Base-by-base conservation (phyloP, 2,113 vertebrate genomes). In the Rhadina sibilatrix region DNA sequence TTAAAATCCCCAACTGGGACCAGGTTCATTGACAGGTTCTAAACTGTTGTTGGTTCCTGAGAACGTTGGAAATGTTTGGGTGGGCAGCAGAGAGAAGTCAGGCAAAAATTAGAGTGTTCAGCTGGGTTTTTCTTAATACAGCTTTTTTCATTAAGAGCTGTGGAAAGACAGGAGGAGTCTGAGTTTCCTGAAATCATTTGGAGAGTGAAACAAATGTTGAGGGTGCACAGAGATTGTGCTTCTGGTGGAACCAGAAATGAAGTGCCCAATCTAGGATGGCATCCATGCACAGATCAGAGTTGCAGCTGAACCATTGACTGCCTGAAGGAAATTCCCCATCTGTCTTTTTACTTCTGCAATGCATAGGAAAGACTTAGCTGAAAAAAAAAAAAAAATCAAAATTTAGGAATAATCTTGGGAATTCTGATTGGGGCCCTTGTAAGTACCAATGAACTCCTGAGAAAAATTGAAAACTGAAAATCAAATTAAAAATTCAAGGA, bases 281-380 rank as follows among this genome's bases (percentile, higher is more conserved):
- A 49, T 63, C 57, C 19, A 27, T 27, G 14, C 0, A 0, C 22
- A 47, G 19, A 27, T 77, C 27, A 31, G 54, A 80, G 28, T 12
- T 80, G 75, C 28, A 31, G 33, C 38, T 47, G 71, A 76, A 65
- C 28, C 10, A 14, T n/a, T 71, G 44, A 42, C 27, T 70, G 54
- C 47, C 35, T 24, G 50, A 93, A 90, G 38, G 12, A 69, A 70
- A 63, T 65, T 65, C 12, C 10, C n/a, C 10, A 6, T 42, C 37
- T 77, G 4, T 25, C 31, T 72, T 64, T 44, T 28, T 38, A 47
- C 50, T 91, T 88, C 66, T 78, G 60, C 81, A 61, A n/a, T 46
- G 38, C 27, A 49, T 33, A 91, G 14, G 44, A 83, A 44, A 86
- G 6, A 61, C 38, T 68, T 69, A 63, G 13, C 50, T 89, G 53